Evolutionary conservation across 2,888 invertebrate species (phyloP), one percentile per base, ranked within the genome.

Genomic region (Cephus pygmeus): DNA sequence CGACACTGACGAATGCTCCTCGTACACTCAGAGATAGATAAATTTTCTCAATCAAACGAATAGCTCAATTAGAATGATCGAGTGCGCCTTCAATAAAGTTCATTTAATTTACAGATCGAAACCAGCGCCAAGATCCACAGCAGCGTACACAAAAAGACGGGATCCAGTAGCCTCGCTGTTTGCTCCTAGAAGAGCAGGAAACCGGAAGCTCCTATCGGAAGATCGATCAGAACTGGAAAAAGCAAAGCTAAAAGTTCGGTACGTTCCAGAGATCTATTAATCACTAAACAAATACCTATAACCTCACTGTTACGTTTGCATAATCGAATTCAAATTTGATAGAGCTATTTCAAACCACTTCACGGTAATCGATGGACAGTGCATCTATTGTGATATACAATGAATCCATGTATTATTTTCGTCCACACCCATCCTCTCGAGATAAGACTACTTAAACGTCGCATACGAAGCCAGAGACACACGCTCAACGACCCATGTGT

Each of bases 161-260:
- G 87, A 88, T 76, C 76, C 84, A 79, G 80, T 88, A 75, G 77
- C 85, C 74, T 83, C 85, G 73, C 77, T 88, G 74, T 88, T 88
- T 78, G 85, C 84, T 77, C 74, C 86, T 35, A 84, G 83, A 75
- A 87, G 84, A 79, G 23, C 56, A 56, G 56, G 2, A 23, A 56
- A 56, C 56, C 56, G 56, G 23, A 56, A 56, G 56, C 56, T 56
- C 56, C 6, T 2, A 0, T 9, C 23, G 0, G 56, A 56, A 0
- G 9, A 23, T 56, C 56, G 56, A 56, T 9, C 56, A 4, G 23
- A 23, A 23, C 15, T 0, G 23, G 23, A 56, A 23, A 56, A 56
- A 23, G 0, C 23, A 23, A 56, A 56, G 15, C 6, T 23, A 9
- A 56, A 23, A 56, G 2, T 23, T 23, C 56, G 56, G 56, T 56